Evolutionary conservation across 2,888 invertebrate species (phyloP).

Genomic region (Hirtodrosophila alboralis): DNA sequence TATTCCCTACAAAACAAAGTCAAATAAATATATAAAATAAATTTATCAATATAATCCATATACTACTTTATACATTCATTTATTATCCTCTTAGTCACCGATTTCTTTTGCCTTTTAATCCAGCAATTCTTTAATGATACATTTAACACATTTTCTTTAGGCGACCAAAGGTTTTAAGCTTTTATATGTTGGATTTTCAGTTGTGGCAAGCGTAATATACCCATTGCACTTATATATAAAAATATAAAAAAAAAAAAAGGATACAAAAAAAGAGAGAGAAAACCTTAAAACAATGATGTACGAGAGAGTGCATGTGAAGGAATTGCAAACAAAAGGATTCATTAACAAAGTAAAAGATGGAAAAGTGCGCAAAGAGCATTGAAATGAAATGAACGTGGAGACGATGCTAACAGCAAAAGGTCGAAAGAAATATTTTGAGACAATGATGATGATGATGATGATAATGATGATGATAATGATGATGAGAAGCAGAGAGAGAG

Average conservation of each 20-base stretch:
- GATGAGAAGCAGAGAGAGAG: no score
- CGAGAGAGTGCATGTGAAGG: conserved; percentile 42
- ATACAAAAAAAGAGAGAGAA: background rate
- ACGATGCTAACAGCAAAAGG: background rate
- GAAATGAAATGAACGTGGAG: conserved; percentile 47
- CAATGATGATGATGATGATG: conserved; percentile 19
- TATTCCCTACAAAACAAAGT: no score
- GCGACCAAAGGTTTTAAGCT: no score
- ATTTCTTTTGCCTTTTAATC: no score
- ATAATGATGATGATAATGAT: background rate
- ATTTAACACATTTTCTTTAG: no score
- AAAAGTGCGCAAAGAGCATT: conserved; percentile 60
- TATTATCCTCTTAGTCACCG: no score
- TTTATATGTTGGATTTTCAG: background rate
- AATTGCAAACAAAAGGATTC: conserved; percentile 72
- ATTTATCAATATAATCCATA: no score
- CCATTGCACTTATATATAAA: conserved; percentile 13
- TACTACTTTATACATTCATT: no score
- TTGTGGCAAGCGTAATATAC: conserved; percentile 14
- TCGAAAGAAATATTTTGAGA: conserved; percentile 32
- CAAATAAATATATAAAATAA: no score
- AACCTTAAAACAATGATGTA: conserved; percentile 15
- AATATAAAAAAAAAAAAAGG: background rate
- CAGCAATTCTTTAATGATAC: no score
- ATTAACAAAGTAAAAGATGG: conserved; percentile 77